Evolutionary conservation across 2,113 vertebrate genomes (phyloP).

Genomic region (Eptesicus fuscus): DNA sequence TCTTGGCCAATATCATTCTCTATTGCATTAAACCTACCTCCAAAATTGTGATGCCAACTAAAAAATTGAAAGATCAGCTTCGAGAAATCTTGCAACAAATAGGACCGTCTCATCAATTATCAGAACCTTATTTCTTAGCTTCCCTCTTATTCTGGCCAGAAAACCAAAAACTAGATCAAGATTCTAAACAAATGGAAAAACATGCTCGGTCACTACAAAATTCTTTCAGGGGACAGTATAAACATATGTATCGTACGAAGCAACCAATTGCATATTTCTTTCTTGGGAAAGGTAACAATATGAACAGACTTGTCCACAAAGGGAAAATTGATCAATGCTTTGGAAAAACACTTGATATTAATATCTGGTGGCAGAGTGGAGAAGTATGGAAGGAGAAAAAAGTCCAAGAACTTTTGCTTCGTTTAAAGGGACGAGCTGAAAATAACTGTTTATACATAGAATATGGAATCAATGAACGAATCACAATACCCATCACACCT

Average conservation of each 20-base stretch:
- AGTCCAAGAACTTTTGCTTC: constrained; percentile 72
- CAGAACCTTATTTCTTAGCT: constrained; percentile 79
- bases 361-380: constrained; percentile 76
- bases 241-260: constrained; percentile 69
- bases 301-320: constrained; percentile 79
- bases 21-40: constrained; percentile 77
- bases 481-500: constrained; percentile 73
- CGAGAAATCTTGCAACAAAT: constrained; percentile 63
- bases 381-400: constrained; percentile 73
- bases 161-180: constrained; percentile 68
- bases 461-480: constrained; percentile 64
- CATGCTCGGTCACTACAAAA: constrained; percentile 53
- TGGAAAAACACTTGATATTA: constrained; percentile 47
- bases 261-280: constrained; percentile 79
- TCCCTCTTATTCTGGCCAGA: constrained; percentile 80
- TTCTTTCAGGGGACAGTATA: constrained; percentile 69
- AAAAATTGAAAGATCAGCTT: constrained; percentile 71
- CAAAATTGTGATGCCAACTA: neutral
- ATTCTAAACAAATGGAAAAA: constrained; percentile 72
- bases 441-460: constrained; percentile 70
- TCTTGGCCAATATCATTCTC: constrained; percentile 80
- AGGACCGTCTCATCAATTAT: neutral
- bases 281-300: constrained; percentile 62
- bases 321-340: constrained; percentile 77
- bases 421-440: constrained; percentile 71